Conservation (phyloP, 2,797 vertebrate species). For the Karalla daura region DNA sequence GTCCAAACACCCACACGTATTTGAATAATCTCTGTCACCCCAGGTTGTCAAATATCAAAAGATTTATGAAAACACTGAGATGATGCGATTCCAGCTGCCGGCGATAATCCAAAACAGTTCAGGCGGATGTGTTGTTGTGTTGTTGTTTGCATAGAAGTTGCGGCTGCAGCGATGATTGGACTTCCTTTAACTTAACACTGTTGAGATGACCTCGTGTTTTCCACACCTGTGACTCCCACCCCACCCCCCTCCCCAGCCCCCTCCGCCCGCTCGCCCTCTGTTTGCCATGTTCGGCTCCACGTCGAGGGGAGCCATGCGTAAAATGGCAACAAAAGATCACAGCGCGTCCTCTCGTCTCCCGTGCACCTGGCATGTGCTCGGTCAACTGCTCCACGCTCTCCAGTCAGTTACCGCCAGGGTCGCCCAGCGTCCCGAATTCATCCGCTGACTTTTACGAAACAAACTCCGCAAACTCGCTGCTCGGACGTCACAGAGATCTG, state of each 20-base stretch:
- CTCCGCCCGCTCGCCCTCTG: neutral
- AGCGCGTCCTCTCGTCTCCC: conserved; percentile 19
- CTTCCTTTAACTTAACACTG: conserved; percentile 31
- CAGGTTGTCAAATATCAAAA: conserved; percentile 41
- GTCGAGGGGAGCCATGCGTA: conserved; percentile 53
- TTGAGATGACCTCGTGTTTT: conserved; percentile 52
- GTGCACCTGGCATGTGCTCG: conserved; percentile 68
- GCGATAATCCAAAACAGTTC: conserved; percentile 14
- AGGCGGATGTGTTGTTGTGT: conserved; percentile 27
- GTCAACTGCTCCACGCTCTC: conserved; percentile 40
- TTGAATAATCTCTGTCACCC: conserved; percentile 31
- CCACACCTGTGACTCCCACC: conserved; percentile 63
- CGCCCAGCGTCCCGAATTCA: conserved; percentile 37
- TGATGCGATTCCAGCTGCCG: conserved; percentile 34
- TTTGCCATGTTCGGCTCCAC: conserved; percentile 30
- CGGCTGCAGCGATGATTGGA: conserved; percentile 6
- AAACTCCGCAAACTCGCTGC: conserved; percentile 5
- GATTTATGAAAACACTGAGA: conserved; percentile 34
- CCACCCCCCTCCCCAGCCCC: neutral
- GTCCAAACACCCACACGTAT: conserved; percentile 33
- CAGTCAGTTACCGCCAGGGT: conserved; percentile 63
- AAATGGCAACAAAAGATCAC: conserved; percentile 66
- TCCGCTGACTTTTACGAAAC: conserved; percentile 32
- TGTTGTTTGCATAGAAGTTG: conserved; percentile 15
- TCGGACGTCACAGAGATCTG: neutral